phyloP scores from a whole-genome alignment of 2,888 invertebrate species.

The Nemotelus nigrinus region DNA sequence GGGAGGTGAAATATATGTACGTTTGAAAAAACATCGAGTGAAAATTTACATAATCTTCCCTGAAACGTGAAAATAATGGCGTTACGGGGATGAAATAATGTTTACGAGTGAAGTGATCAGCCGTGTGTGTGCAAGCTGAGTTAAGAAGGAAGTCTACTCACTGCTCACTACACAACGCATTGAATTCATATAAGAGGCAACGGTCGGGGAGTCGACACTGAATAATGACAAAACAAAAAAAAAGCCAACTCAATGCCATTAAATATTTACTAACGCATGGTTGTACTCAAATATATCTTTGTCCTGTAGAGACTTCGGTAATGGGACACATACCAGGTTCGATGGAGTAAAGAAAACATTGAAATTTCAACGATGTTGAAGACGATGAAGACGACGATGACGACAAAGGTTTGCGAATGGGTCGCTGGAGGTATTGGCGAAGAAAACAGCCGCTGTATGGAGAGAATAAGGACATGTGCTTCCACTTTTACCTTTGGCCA shows the following conservation, averaged over 20 bases:
- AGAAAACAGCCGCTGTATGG: no score
- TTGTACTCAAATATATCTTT: constrained; percentile 27
- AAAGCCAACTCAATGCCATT: constrained; percentile 34
- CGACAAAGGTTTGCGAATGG: no score
- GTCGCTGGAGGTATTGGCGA: no score
- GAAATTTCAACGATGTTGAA: no score
- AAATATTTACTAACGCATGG: constrained; percentile 42
- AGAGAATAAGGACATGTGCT: no score
- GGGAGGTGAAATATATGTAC: not conserved
- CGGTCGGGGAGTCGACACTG: not conserved
- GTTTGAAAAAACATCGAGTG: constrained; percentile 21
- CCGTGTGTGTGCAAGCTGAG: not conserved
- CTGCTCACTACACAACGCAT: not conserved
- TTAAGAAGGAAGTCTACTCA: not conserved
- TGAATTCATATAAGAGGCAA: not conserved
- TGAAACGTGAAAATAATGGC: constrained; percentile 37
- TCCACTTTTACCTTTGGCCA: no score
- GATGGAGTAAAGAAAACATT: no score
- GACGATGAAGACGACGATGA: no score
- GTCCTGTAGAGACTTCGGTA: not conserved
- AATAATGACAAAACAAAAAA: constrained; percentile 18
- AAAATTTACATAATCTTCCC: not conserved
- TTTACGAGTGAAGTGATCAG: constrained; percentile 22
- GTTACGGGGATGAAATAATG: constrained; percentile 33
- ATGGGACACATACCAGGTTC: no score